These are phyloP conservation scores for Montipora capitata DNA, from an alignment of 92 coral and sea anemone species.

Conservation along the genomic window DNA sequence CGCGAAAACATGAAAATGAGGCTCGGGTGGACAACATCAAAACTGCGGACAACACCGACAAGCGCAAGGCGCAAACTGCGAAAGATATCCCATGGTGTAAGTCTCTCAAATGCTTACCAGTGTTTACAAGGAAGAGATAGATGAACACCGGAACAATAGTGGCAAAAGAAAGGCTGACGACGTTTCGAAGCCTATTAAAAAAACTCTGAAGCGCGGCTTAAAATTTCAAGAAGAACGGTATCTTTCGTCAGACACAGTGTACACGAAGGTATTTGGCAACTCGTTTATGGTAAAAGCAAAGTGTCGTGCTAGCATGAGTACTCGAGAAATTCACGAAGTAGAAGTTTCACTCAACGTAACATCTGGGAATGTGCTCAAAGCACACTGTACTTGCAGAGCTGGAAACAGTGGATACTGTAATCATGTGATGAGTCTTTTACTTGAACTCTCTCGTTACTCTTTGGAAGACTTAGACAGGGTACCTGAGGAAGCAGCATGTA, in stretches of 20 bases:
- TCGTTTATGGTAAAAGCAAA: conserved; percentile 43
- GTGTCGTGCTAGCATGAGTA: conserved; percentile 61
- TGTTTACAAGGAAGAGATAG: conserved; percentile 50
- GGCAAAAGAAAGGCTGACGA: conserved; percentile 56
- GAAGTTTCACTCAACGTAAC: too few species aligned
- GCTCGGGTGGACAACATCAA: conserved; percentile 46
- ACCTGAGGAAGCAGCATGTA: too few species aligned
- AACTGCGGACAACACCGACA: conserved; percentile 19
- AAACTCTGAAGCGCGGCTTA: conserved; percentile 52
- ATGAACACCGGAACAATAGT: conserved; percentile 51
- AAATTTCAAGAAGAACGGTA: conserved; percentile 41
- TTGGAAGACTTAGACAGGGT: too few species aligned
- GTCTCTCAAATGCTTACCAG: conserved; percentile 44
- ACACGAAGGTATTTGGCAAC: conserved; percentile 42
- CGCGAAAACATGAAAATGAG: conserved; percentile 39
- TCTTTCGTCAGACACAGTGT: conserved; percentile 51
- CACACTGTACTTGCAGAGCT: too few species aligned
- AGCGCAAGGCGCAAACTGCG: conserved; percentile 35
- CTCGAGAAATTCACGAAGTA: neutral
- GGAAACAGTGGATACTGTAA: too few species aligned
- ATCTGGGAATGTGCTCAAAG: too few species aligned
- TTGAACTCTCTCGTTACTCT: too few species aligned
- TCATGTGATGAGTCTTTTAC: too few species aligned
- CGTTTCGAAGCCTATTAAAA: conserved; percentile 48
- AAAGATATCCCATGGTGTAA: conserved; percentile 52